These are phyloP conservation scores for Lycia hirtaria DNA, from an alignment of 2,888 invertebrate species.

Conservation along the genomic window DNA sequence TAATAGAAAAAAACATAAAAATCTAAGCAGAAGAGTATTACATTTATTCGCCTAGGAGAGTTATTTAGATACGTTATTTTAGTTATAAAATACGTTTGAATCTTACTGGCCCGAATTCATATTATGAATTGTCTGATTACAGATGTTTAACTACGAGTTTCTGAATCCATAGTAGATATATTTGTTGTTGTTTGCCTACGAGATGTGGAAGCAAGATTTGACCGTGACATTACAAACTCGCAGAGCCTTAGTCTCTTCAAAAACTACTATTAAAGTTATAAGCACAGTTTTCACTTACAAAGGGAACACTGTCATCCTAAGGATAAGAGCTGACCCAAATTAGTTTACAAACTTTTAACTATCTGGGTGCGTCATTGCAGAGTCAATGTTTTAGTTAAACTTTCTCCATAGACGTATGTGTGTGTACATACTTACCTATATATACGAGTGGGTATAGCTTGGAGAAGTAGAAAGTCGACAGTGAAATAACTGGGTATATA, in stretches of 20 bases:
- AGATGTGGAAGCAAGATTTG: not conserved
- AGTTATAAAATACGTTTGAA: too few relatives aligned
- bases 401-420: not conserved
- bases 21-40: too few relatives aligned
- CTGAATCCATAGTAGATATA: too few relatives aligned
- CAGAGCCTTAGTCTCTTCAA: not conserved
- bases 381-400: conserved; percentile 3
- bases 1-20: too few relatives aligned
- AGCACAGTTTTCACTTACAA: conserved; percentile 29
- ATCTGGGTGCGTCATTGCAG: conserved; percentile 14
- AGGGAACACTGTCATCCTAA: conserved; percentile 9
- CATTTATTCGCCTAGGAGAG: too few relatives aligned
- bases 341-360: conserved; percentile 27
- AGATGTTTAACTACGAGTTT: too few relatives aligned
- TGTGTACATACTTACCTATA: not conserved
- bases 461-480: too few relatives aligned
- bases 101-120: too few relatives aligned
- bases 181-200: not conserved
- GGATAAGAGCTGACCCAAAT: conserved; percentile 19
- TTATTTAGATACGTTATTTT: too few relatives aligned
- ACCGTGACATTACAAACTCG: conserved; percentile 5
- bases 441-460: too few relatives aligned
- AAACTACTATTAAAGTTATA: conserved; percentile 25
- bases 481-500: too few relatives aligned
- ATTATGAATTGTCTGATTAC: too few relatives aligned